Base-by-base conservation (phyloP, 2,888 invertebrate genomes). In the Mesochorus sp. region DNA sequence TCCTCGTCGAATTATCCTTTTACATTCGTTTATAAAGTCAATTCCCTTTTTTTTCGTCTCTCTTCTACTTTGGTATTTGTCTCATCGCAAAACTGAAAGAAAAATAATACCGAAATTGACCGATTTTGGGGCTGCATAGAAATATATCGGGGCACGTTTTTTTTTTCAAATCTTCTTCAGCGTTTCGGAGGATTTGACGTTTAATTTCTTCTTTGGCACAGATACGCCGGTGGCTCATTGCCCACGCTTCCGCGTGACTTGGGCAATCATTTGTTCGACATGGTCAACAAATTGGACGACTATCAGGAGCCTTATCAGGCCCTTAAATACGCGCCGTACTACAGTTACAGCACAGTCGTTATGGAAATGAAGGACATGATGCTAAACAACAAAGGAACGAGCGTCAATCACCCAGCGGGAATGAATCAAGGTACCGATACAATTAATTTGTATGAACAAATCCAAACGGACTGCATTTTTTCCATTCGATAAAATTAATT, bases 281-380 rank as follows among this genome's bases (percentile, higher is more conserved):
- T 94, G 85, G 92, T 94, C 83, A 79, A 79, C 71, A 94, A 94
- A 88, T 93, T 94, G 51, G 95, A 95, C 86, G 95, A 95, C 88
- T 96, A 96, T 91, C 95, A 95, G 87, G 96, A 96, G 91, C 96
- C 96, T 42, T 95, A 95, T 90, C 95, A 95, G 91, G 95, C 95
- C 17, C 91, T 95, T 82, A 94, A 94, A 89, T 95, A 94, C 87
- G 94, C 95, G 10, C 95, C 95, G 1, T 95, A 95, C 90, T 95
- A 95, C 90, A 95, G 94, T 88, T 95, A 95, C 91, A 95, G 95
- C 89, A 94, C 95, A 26, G 95, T 95, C 55, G 93, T 95, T 86
- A 93, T 95, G 91, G 95, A 95, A 91, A 95, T 95, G 95, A 94
- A 94, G 90, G 94, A 95, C 91, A 94, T 94, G 87, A 91, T 92